Evolutionary conservation across 2,888 invertebrate species (phyloP).

Genomic region (Chrysodeixis includens): DNA sequence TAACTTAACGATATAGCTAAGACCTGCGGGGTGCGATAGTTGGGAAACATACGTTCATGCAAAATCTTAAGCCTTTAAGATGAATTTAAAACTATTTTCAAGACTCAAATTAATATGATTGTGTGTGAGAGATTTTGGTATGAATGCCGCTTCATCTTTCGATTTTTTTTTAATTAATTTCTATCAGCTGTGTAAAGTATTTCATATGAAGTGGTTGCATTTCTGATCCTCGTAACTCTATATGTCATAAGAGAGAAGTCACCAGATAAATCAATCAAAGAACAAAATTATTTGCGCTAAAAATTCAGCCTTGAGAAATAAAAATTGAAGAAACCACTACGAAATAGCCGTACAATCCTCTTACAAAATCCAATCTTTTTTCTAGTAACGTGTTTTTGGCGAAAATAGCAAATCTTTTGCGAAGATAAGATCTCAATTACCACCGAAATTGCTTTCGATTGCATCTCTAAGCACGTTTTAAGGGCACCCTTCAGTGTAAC

Average conservation of each 20-base stretch:
- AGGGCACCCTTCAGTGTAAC: slow-evolving; percentile 24
- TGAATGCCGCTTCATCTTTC: too few species aligned
- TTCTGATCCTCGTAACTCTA: too few species aligned
- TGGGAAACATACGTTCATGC: neutral
- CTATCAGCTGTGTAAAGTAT: too few species aligned
- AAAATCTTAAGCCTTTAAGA: neutral
- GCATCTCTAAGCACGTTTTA: slow-evolving; percentile 40
- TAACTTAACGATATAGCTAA: neutral
- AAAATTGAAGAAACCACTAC: neutral
- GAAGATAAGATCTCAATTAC: slow-evolving; percentile 40
- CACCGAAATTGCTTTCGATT: slow-evolving; percentile 43
- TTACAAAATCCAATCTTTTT: neutral
- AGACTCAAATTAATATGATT: too few species aligned
- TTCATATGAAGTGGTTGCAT: too few species aligned
- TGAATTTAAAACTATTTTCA: too few species aligned
- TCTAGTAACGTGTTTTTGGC: slow-evolving; percentile 2
- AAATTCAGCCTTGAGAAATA: neutral
- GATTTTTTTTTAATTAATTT: too few species aligned
- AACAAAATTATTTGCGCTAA: too few species aligned
- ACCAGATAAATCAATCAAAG: too few species aligned
- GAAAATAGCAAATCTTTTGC: slow-evolving; percentile 18
- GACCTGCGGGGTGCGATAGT: neutral
- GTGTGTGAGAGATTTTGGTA: too few species aligned
- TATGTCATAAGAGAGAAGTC: too few species aligned
- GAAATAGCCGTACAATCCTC: neutral